Conservation (phyloP, 2,113 vertebrate genomes). For the Myotis yumanensis region DNA sequence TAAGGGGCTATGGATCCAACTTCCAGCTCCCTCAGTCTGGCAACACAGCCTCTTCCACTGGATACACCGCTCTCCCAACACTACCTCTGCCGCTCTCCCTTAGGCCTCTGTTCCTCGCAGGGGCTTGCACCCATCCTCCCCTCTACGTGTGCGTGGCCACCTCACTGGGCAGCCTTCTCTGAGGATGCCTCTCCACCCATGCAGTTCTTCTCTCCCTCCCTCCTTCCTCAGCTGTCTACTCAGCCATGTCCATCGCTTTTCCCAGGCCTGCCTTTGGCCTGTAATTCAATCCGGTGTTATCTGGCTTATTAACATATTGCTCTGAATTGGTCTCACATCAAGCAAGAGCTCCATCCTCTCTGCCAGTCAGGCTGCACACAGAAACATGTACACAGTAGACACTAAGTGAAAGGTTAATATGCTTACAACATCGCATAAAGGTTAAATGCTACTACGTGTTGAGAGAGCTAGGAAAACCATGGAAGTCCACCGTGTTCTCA, state of each 20-base stretch:
- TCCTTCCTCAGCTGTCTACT: background rate
- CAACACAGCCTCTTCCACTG: background rate
- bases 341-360: background rate
- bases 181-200: background rate
- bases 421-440: background rate
- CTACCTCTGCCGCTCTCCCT: background rate
- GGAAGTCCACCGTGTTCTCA: background rate
- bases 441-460: background rate
- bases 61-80: background rate
- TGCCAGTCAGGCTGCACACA: background rate
- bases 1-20: background rate
- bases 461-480: conserved; percentile 14
- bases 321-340: background rate
- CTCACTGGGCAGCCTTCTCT: background rate
- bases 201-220: background rate
- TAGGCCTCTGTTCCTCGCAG: background rate
- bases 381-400: background rate
- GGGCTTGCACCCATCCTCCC: accelerated
- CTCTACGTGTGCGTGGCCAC: background rate
- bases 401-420: background rate
- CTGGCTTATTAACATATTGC: background rate
- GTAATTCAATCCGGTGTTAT: background rate
- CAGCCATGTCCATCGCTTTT: background rate
- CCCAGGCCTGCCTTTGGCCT: background rate
- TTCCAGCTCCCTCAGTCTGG: background rate